Conservation (phyloP, 2,113 vertebrate genomes). For the Maccullochella peelii region DNA sequence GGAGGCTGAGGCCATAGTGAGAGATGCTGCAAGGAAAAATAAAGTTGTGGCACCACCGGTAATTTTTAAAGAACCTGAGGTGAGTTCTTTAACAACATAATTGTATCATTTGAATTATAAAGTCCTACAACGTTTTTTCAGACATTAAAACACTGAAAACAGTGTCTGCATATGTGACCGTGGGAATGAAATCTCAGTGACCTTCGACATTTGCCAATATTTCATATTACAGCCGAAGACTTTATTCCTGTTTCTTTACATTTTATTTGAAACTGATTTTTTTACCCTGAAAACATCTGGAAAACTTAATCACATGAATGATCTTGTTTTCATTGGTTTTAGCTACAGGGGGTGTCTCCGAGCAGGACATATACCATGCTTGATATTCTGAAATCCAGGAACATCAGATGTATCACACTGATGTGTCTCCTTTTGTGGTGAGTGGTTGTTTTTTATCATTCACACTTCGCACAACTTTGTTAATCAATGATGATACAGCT, state of each 20-base stretch:
- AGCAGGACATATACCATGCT: slow-evolving; percentile 84
- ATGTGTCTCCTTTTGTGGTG: slow-evolving; percentile 93
- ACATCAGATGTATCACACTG: slow-evolving; percentile 89
- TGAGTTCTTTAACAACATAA: slow-evolving; percentile 46
- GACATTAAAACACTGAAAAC: background rate
- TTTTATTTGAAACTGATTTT: background rate
- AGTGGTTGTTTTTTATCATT: slow-evolving; percentile 54
- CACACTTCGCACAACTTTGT: background rate
- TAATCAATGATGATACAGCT: background rate
- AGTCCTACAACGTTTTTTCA: background rate
- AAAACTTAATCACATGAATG: background rate
- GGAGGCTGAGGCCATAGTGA: slow-evolving; percentile 90
- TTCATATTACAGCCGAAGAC: background rate
- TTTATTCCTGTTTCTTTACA: background rate
- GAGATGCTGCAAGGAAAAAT: slow-evolving; percentile 88
- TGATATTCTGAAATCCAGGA: slow-evolving; percentile 88
- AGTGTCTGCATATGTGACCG: background rate
- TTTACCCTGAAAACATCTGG: background rate
- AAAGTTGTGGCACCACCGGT: slow-evolving; percentile 83
- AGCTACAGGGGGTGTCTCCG: slow-evolving; percentile 26
- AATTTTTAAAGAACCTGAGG: slow-evolving; percentile 88
- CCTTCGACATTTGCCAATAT: background rate
- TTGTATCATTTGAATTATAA: background rate
- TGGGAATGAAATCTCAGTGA: background rate
- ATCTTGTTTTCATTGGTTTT: background rate